Base-by-base conservation (phyloP, 2,888 invertebrate species). In the Acronicta aceris region DNA sequence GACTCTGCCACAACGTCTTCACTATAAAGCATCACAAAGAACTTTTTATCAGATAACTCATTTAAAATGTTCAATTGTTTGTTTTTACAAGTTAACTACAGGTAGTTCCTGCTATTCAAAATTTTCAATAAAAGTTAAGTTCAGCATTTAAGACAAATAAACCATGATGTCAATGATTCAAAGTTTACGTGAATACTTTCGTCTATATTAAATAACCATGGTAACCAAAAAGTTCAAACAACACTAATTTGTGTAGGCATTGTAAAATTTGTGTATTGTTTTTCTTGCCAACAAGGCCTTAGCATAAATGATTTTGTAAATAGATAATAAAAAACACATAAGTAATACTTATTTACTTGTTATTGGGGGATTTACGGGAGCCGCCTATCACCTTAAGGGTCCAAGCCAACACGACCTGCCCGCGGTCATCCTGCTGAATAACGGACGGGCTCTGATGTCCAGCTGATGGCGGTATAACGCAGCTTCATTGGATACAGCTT, bases 1-100 rank as follows among this genome's bases (percentile, higher is more conserved):
- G 95, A 95, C 70, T 92, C 87, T 67, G 92, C 83, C 68, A 93
- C 93, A 62, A 96, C 96, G 74, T 96, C 96, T 78, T 96, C 96
- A 71, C 95, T 95, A 87, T 96, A 96, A 59, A 96, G 96, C 97
- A 97, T 97, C 6, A 60, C 69, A 54, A 51, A 46, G 5, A 10
- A 58, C 40, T 45, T 36, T 51, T 58, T 57, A 45, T 76, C 56
- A 43, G 45, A 43, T 45, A 59, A 61, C 55, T 52, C 65, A 67
- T 66, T 69, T 62, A 71, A 65, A 59, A 54, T 69, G 50, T 47
- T n/a, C 36, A 47, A 46, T 30, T 8, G 25, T 13, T 59, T 57
- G 5, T 25, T 51, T 38, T 27, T 38, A 59, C 53, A 63, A 62
- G 12, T 52, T 58, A 56, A 71, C 53, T 50, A 5, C 38, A 33